A percentile compares a stretch with the other conserved stretches of the same genome.
phyloP scores from a whole-genome alignment of 2,113 vertebrate species.

The Phyllostomus discolor region DNA sequence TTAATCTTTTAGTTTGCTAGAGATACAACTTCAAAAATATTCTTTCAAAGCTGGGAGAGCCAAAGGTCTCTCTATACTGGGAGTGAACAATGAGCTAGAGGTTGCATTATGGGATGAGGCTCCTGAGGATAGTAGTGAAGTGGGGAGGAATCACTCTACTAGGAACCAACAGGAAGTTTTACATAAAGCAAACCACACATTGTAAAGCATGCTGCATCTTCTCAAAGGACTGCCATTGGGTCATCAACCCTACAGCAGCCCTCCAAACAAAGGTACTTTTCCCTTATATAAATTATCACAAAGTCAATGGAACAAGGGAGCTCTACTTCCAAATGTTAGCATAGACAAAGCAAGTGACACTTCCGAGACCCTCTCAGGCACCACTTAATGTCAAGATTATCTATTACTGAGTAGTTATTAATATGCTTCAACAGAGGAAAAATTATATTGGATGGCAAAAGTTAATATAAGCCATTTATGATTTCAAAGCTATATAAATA shows the following conservation, averaged over 20 bases:
- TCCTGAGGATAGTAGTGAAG: not conserved
- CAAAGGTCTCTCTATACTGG: not conserved
- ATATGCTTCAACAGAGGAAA: slow-evolving; percentile 58
- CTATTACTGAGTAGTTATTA: slow-evolving; percentile 47
- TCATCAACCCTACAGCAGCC: not conserved
- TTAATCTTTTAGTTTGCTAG: slow-evolving; percentile 6
- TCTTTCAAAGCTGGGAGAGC: slow-evolving; percentile 28
- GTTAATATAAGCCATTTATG: slow-evolving; percentile 62
- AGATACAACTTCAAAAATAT: slow-evolving; percentile 30
- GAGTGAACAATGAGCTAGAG: not conserved
- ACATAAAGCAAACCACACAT: not conserved
- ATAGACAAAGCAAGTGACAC: slow-evolving; percentile 41
- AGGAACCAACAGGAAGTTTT: not conserved
- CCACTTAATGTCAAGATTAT: not conserved
- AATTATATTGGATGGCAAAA: slow-evolving; percentile 60
- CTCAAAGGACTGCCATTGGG: not conserved
- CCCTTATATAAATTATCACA: not conserved
- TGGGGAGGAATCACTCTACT: not conserved
- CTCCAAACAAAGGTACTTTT: not conserved
- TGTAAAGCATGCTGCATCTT: not conserved
- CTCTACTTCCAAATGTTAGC: slow-evolving; percentile 60
- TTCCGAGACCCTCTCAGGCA: slow-evolving; percentile 39
- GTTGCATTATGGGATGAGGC: not conserved
- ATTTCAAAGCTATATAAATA: slow-evolving; percentile 52
- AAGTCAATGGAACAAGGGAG: slow-evolving; percentile 25